phyloP scores from a whole-genome alignment of 2,888 invertebrate genomes.

The Hesperia comma region DNA sequence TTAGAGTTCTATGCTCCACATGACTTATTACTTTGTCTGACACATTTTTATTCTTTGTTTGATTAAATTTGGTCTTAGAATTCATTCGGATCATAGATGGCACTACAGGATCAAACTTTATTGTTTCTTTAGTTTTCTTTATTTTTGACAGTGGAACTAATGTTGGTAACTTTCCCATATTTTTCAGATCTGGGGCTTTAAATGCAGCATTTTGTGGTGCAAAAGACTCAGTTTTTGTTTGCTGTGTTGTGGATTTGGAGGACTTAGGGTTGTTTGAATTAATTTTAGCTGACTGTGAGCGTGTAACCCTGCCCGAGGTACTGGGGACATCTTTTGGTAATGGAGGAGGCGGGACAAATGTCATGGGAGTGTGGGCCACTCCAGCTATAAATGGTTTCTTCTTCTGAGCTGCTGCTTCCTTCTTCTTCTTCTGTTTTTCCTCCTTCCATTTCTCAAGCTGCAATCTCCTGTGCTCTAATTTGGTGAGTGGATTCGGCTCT shows the following conservation, averaged over 20 bases:
- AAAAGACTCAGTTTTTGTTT: slow-evolving; percentile 61
- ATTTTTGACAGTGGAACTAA: slow-evolving; percentile 41
- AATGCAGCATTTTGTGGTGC: slow-evolving; percentile 83
- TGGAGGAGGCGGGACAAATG: slow-evolving; percentile 63
- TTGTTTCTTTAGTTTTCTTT: slow-evolving; percentile 7
- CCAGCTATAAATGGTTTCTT: slow-evolving; percentile 73
- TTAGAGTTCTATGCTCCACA: slow-evolving; percentile 5
- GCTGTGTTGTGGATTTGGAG: slow-evolving; percentile 23
- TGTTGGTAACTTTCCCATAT: slow-evolving; percentile 52
- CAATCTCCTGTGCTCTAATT: slow-evolving; percentile 60
- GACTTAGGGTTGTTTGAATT: slow-evolving; percentile 35
- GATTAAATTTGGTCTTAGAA: slow-evolving; percentile 44
- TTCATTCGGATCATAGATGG: neutral
- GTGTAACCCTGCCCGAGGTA: slow-evolving; percentile 66
- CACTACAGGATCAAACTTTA: slow-evolving; percentile 17
- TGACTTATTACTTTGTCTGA: slow-evolving; percentile 24
- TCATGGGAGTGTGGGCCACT: slow-evolving; percentile 56
- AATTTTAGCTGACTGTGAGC: slow-evolving; percentile 60
- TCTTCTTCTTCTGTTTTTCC: slow-evolving; percentile 70
- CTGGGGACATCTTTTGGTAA: slow-evolving; percentile 57
- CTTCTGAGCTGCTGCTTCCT: slow-evolving; percentile 58
- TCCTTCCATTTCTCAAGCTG: slow-evolving; percentile 74
- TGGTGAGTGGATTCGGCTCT: slow-evolving; percentile 43
- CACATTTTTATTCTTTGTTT: slow-evolving; percentile 46
- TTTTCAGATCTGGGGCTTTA: slow-evolving; percentile 69